These are phyloP conservation scores for Sphaerophoria taeniata DNA, from an alignment of 2,888 invertebrate genomes.

Conservation along the genomic window DNA sequence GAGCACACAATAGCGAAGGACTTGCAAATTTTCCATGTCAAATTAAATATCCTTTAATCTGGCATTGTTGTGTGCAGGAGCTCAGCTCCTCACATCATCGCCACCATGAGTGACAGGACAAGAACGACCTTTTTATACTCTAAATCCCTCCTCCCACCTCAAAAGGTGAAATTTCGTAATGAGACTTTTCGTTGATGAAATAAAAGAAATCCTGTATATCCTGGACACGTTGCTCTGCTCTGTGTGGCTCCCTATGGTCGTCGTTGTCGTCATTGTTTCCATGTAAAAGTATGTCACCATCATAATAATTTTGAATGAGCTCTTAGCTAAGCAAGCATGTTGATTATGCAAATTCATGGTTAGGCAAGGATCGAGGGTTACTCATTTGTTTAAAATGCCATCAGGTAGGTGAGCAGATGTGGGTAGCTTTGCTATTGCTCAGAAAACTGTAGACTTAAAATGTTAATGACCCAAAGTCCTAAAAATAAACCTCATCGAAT, in stretches of 20 bases:
- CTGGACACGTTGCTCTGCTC: background rate
- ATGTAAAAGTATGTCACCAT: slow-evolving; percentile 62
- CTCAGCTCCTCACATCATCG: background rate
- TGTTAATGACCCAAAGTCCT: slow-evolving; percentile 43
- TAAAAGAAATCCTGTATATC: slow-evolving; percentile 34
- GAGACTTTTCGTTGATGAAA: slow-evolving; percentile 27
- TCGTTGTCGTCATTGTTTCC: slow-evolving; percentile 39
- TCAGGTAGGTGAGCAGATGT: slow-evolving; percentile 39
- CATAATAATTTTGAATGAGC: slow-evolving; percentile 38
- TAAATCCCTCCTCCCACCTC: slow-evolving; percentile 1
- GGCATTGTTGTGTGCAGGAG: slow-evolving; percentile 20
- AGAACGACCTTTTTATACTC: slow-evolving; percentile 24
- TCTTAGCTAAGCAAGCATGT: background rate
- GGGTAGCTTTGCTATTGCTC: slow-evolving; percentile 28
- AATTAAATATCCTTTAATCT: slow-evolving; percentile 61
- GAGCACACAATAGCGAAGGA: slow-evolving; percentile 19
- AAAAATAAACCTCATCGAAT: slow-evolving; percentile 18
- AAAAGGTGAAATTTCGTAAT: slow-evolving; percentile 51
- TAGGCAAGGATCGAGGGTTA: background rate
- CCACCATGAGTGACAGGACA: slow-evolving; percentile 14
- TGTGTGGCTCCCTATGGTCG: background rate
- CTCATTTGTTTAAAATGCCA: slow-evolving; percentile 13
- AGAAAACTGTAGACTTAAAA: background rate
- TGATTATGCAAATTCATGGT: slow-evolving; percentile 52
- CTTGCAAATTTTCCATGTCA: slow-evolving; percentile 62